A percentile compares a stretch with the other conserved stretches of the same genome.
Evolutionary conservation across 2,888 invertebrate species (phyloP).

Genomic region (Acronicta aceris): DNA sequence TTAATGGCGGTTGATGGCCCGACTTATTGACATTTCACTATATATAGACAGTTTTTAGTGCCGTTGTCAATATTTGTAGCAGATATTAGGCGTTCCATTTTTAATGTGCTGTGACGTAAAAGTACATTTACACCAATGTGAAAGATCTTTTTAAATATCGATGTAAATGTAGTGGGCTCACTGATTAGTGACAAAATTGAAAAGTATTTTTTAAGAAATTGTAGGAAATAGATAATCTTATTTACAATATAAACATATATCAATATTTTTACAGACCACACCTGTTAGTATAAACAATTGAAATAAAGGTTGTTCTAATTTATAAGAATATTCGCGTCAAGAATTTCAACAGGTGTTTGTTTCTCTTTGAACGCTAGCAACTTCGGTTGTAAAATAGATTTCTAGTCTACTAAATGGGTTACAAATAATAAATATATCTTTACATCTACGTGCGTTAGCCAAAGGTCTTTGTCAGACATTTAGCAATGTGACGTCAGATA

Average conservation of each 20-base stretch:
- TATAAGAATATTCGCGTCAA: conserved; percentile 21
- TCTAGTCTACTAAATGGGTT: conserved; percentile 13
- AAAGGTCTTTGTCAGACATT: conserved; percentile 4
- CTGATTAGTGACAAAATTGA: no score
- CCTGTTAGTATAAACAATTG: conserved; percentile 29
- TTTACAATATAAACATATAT: neutral
- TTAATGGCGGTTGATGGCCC: conserved; percentile 73
- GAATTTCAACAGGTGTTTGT: conserved; percentile 30
- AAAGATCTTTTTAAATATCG: conserved; percentile 15
- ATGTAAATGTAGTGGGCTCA: conserved; percentile 4
- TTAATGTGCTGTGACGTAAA: conserved; percentile 54
- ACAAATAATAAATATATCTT: conserved; percentile 3
- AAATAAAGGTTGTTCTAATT: conserved; percentile 19
- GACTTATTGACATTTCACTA: conserved; percentile 73
- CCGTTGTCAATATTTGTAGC: conserved; percentile 74
- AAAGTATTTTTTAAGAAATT: no score
- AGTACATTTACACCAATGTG: conserved; percentile 27
- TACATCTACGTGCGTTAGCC: conserved; percentile 3
- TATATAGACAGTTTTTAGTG: conserved; percentile 57
- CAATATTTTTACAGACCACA: conserved; percentile 1
- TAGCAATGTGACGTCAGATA: conserved; percentile 11
- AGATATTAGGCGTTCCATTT: conserved; percentile 58
- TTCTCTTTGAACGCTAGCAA: conserved; percentile 5
- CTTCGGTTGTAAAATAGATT: conserved; percentile 10
- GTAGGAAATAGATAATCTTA: neutral